Conservation (phyloP, 2,797 vertebrate species). For the Pangasius sanitwongsei region DNA sequence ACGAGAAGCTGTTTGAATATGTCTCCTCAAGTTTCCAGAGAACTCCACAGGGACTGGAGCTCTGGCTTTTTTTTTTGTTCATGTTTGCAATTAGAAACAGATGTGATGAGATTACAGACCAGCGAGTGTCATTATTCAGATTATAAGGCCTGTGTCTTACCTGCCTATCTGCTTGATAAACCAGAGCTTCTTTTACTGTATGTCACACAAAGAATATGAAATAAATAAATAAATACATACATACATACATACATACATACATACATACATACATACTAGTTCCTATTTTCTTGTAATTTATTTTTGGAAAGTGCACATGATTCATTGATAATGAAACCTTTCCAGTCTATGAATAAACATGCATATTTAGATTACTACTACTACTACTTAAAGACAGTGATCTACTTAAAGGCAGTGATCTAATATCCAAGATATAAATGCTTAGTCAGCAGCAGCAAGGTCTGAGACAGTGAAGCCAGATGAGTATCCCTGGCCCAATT, state of each 20-base stretch:
- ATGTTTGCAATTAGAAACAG: conserved; percentile 80
- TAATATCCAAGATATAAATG: not conserved
- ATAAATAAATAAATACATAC: not conserved
- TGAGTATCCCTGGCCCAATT: not conserved
- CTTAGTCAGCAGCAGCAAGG: not conserved
- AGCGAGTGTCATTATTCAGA: conserved; percentile 74
- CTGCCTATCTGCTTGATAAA: conserved; percentile 37
- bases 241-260: not conserved
- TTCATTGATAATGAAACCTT: not conserved
- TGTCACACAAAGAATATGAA: not conserved
- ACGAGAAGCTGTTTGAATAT: conserved; percentile 69
- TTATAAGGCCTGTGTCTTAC: conserved; percentile 23
- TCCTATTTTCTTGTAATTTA: not conserved
- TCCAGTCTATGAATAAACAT: not conserved
- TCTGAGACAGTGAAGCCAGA: not conserved
- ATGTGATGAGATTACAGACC: conserved; percentile 75
- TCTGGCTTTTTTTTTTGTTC: conserved; percentile 72
- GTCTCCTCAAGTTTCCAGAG: conserved; percentile 58
- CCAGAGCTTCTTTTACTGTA: conserved; percentile 52
- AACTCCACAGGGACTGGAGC: conserved; percentile 62
- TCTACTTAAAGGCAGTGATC: too few relatives aligned
- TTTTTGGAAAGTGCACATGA: not conserved
- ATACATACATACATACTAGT: not conserved
- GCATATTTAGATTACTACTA: too few relatives aligned
- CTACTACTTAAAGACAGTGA: too few relatives aligned